These are phyloP conservation scores for Suillia variegata DNA, from an alignment of 2,888 invertebrate species.

Conservation along the genomic window DNA sequence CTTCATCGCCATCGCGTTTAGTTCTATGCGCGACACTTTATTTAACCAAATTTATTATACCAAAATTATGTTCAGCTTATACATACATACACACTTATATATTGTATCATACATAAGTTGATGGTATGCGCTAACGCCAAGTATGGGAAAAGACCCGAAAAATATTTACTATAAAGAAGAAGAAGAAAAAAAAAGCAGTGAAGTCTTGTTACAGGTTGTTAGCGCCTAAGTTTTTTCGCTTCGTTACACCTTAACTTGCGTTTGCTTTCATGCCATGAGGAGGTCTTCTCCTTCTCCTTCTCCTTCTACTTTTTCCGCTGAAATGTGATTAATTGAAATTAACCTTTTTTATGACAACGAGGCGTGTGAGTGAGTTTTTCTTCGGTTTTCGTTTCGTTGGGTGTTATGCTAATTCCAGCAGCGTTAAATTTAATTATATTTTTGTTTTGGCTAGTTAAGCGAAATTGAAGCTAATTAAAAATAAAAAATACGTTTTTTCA, in stretches of 20 bases:
- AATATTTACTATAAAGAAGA: no score
- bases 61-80: no score
- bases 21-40: neutral
- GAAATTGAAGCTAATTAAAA: neutral
- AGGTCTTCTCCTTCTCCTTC: neutral
- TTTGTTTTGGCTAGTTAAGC: neutral
- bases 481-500: neutral
- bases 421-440: neutral
- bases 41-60: conserved; percentile 6
- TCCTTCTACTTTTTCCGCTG: no score
- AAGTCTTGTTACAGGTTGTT: no score
- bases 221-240: no score
- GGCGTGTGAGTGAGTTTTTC: neutral
- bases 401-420: neutral
- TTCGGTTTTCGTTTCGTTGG: no score
- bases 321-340: conserved; percentile 33
- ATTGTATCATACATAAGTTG: no score
- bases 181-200: no score
- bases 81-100: no score
- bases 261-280: neutral
- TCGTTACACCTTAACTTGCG: neutral
- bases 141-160: no score
- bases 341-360: conserved; percentile 10
- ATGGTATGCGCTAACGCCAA: no score
- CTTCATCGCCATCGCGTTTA: neutral